These are phyloP conservation scores for Epinephelus lanceolatus DNA, from an alignment of 2,113 vertebrate genomes.

Conservation along the genomic window DNA sequence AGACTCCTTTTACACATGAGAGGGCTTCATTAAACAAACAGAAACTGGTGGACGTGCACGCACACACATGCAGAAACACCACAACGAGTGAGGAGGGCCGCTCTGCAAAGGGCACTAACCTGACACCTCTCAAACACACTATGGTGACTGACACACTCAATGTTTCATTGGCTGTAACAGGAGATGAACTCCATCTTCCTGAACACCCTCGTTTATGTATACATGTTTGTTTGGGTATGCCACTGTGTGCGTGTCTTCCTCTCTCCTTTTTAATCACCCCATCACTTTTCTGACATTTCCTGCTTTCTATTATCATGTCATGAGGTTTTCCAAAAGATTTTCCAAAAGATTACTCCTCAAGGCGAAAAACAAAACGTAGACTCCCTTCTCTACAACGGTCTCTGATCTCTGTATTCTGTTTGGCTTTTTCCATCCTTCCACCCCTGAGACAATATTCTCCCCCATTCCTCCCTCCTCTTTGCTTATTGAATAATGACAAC, in stretches of 20 bases:
- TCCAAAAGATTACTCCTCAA: constrained; percentile 25
- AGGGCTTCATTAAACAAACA: constrained; percentile 40
- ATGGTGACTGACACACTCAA: constrained; percentile 74
- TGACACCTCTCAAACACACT: constrained; percentile 68
- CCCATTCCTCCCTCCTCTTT: neutral
- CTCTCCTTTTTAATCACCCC: constrained; percentile 16
- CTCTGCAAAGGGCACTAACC: constrained; percentile 46
- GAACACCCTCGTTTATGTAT: constrained; percentile 30
- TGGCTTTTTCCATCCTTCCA: constrained; percentile 21
- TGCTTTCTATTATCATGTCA: constrained; percentile 12
- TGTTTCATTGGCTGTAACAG: constrained; percentile 78
- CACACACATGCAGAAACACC: neutral
- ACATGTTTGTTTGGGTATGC: constrained; percentile 18
- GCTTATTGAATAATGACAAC: constrained; percentile 54
- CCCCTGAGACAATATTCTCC: neutral
- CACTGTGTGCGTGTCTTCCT: neutral
- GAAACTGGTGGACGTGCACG: constrained; percentile 6
- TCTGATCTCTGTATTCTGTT: neutral
- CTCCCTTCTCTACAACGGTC: neutral
- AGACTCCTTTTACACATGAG: constrained; percentile 62
- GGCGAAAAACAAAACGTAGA: constrained; percentile 20
- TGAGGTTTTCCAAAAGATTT: constrained; percentile 4
- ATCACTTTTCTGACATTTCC: constrained; percentile 13
- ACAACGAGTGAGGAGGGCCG: neutral
- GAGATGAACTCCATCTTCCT: constrained; percentile 59